phyloP scores from a whole-genome alignment of 2,113 vertebrate species.

The Lonchura striata region DNA sequence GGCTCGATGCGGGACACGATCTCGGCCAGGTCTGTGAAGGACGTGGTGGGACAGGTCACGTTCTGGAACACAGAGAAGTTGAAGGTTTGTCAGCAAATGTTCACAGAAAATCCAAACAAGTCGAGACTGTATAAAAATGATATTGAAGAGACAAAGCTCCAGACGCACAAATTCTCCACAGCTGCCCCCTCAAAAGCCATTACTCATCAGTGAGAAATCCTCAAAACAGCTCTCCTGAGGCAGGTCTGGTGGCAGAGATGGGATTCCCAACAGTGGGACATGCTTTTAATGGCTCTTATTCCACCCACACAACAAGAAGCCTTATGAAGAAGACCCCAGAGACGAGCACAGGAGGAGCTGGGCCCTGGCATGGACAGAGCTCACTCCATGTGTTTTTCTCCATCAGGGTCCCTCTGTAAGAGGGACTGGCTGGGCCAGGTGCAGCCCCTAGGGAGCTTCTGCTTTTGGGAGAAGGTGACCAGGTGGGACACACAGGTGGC shows the following conservation, averaged over 20 bases:
- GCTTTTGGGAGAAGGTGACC: background rate
- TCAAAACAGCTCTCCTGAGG: background rate
- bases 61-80: slow-evolving; percentile 61
- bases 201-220: background rate
- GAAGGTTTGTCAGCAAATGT: background rate
- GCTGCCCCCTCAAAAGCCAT: background rate
- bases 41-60: slow-evolving; percentile 88
- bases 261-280: background rate
- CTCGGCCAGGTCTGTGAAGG: slow-evolving; percentile 93
- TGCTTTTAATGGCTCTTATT: background rate
- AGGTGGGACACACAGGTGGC: rapidly evolving
- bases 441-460: background rate
- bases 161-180: background rate
- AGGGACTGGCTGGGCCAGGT: background rate
- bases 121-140: background rate
- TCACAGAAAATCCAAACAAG: background rate
- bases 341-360: background rate
- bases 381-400: background rate
- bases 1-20: slow-evolving; percentile 94
- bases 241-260: background rate
- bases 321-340: background rate
- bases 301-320: background rate
- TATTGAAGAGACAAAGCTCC: background rate
- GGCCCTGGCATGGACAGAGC: rapidly evolving
- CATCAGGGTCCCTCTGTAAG: background rate